A percentile compares a stretch with the other conserved stretches of the same genome.
Conservation (phyloP, 2,888 invertebrate species). For the Hypolimnas misippus region DNA sequence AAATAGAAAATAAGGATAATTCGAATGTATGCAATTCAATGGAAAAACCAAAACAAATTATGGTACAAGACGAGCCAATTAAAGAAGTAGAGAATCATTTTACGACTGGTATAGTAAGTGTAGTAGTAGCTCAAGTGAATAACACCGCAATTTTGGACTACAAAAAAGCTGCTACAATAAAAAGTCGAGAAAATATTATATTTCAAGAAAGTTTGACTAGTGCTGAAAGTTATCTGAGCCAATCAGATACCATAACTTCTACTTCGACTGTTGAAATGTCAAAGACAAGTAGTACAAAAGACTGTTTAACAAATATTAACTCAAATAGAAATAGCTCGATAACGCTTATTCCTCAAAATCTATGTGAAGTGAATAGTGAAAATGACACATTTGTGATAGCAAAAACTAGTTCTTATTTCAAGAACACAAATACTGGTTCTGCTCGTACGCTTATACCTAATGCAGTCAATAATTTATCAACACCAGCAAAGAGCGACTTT, state of each 20-base stretch:
- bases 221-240: conserved; percentile 43
- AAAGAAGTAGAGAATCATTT: conserved; percentile 37
- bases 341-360: conserved; percentile 46
- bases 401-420: conserved; percentile 53
- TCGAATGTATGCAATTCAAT: neutral
- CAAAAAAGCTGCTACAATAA: conserved; percentile 25
- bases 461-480: conserved; percentile 37
- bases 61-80: neutral
- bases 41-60: neutral
- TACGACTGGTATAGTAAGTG: conserved; percentile 56
- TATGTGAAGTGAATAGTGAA: conserved; percentile 43
- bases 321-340: conserved; percentile 45
- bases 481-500: conserved; percentile 27
- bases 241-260: conserved; percentile 29
- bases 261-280: conserved; percentile 23
- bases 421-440: conserved; percentile 46
- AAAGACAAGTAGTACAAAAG: conserved; percentile 14
- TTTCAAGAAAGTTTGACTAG: conserved; percentile 45
- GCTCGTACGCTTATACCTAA: conserved; percentile 46
- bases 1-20: conserved; percentile 26
- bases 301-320: conserved; percentile 2
- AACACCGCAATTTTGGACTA: conserved; percentile 42
- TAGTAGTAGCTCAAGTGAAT: conserved; percentile 57
- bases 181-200: conserved; percentile 39
- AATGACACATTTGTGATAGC: conserved; percentile 50